phyloP scores from a whole-genome alignment of 2,113 vertebrate species.

The Bagarius yarrelli region DNA sequence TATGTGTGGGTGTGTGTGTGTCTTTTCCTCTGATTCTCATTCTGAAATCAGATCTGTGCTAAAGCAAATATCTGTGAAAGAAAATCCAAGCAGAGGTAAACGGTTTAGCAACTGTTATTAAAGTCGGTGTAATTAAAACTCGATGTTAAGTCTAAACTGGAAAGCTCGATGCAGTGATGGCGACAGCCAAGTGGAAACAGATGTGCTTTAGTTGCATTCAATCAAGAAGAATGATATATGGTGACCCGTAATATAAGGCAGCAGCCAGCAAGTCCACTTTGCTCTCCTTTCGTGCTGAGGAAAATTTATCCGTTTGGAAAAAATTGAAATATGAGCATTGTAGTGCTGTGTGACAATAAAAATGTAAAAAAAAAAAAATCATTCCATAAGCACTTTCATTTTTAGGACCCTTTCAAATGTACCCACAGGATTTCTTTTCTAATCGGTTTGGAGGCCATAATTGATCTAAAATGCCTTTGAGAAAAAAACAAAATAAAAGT shows the following conservation, averaged over 20 bases:
- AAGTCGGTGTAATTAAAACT: slow-evolving; percentile 56
- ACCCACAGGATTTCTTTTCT: neutral
- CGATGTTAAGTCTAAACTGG: slow-evolving; percentile 76
- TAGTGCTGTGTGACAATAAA: slow-evolving; percentile 42
- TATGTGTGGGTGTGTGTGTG: slow-evolving; percentile 7
- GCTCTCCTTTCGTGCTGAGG: slow-evolving; percentile 91
- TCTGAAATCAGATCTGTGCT: slow-evolving; percentile 50
- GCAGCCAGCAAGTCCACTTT: slow-evolving; percentile 91
- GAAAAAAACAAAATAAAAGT: slow-evolving; percentile 12
- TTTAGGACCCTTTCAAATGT: neutral
- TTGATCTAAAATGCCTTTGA: neutral
- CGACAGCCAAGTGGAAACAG: slow-evolving; percentile 90
- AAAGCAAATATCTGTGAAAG: slow-evolving; percentile 53
- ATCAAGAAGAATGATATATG: slow-evolving; percentile 94
- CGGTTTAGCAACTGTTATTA: slow-evolving; percentile 57
- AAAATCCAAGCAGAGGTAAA: slow-evolving; percentile 49
- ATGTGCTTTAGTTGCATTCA: slow-evolving; percentile 88
- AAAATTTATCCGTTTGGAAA: slow-evolving; percentile 81
- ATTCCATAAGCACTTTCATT: neutral
- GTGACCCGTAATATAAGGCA: slow-evolving; percentile 85
- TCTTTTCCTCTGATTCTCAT: slow-evolving; percentile 20
- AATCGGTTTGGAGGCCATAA: neutral
- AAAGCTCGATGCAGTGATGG: slow-evolving; percentile 61
- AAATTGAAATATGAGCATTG: slow-evolving; percentile 83
- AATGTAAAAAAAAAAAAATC: slow-evolving; percentile 22